These are phyloP conservation scores for Lochmaea capreae DNA, from an alignment of 2,888 invertebrate genomes.

Conservation along the genomic window DNA sequence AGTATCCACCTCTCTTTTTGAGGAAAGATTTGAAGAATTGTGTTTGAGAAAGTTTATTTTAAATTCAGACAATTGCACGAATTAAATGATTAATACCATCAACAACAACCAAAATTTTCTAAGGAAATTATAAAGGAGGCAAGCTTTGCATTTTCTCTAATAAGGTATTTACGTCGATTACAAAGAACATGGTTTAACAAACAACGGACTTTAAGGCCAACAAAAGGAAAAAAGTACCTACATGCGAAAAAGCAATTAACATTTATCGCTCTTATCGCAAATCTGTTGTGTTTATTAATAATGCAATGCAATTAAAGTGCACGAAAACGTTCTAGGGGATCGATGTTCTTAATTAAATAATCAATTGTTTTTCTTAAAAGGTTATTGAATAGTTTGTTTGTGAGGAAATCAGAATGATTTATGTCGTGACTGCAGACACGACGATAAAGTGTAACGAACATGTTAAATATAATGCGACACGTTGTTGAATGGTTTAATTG, in stretches of 20 bases:
- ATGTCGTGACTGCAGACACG: conserved; percentile 5
- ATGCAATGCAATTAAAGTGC: conserved; percentile 65
- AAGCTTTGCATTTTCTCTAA: conserved; percentile 34
- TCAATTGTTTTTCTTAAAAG: conserved; percentile 59
- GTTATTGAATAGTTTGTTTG: conserved; percentile 31
- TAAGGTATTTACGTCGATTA: conserved; percentile 50
- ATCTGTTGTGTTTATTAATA: conserved; percentile 67
- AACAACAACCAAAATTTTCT: background rate
- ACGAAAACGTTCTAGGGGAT: conserved; percentile 61
- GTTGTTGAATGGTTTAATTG: background rate
- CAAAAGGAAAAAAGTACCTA: conserved; percentile 55
- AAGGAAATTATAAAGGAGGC: conserved; percentile 21
- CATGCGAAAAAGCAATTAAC: conserved; percentile 67
- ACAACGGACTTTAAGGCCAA: conserved; percentile 58
- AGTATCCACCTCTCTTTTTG: too few relatives aligned
- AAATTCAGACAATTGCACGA: too few relatives aligned
- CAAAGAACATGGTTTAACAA: conserved; percentile 60
- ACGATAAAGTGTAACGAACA: background rate
- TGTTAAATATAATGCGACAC: background rate
- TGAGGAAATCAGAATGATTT: conserved; percentile 22
- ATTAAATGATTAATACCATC: too few relatives aligned
- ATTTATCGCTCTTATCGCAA: conserved; percentile 66
- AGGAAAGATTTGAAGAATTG: too few relatives aligned
- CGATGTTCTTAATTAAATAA: conserved; percentile 65
- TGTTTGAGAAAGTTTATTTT: too few relatives aligned